Evolutionary conservation across 2,888 invertebrate genomes (phyloP), one percentile per base, ranked within the genome.

Genomic region (Drosophila antonietae): DNA sequence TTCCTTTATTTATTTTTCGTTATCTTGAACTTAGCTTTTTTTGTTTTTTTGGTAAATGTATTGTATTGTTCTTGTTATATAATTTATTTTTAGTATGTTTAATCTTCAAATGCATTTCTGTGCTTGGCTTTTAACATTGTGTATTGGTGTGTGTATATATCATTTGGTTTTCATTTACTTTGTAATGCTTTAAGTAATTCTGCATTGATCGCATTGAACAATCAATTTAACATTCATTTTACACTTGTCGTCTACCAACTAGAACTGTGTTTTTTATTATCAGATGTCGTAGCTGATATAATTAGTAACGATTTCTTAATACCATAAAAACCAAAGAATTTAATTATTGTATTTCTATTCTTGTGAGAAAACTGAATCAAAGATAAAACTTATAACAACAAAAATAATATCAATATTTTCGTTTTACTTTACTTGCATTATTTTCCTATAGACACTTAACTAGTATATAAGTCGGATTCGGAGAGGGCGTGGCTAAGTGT

Each of bases 281-380:
- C 91, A 92, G 91, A 92, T 92, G 92, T 92, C 91, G 82, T 92
- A 92, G 91, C 91, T 92, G 91, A 92, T 92, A 92, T 80, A 85
- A 89, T 80, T 80, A 79, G 68, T 80, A 83, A 83, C 74, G 68
- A 77, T 73, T 73, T 59, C 64, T 80, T 74, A 83, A 81, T 83
- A 77, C 81, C 86, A 81, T 67, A 68, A 78, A 81, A 85, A 61
- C 41, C 56, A 80, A 85, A 15, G 37, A 68, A 57, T 58, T 71
- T n/a, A 86, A 76, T 68, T 71, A 71, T 74, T 81, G 64, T 53
- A 75, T 63, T 55, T 68, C 52, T 61, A 52, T 33, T 33, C 28
- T 28, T 59, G 64, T 37, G 61, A 41, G 63, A 67, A 53, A 62
- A 68, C 37, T 18, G 10, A 41, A 55, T 15, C 10, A 41, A 55